Conservation (phyloP, 2,113 vertebrate species). For the Cynoglossus semilaevis region DNA sequence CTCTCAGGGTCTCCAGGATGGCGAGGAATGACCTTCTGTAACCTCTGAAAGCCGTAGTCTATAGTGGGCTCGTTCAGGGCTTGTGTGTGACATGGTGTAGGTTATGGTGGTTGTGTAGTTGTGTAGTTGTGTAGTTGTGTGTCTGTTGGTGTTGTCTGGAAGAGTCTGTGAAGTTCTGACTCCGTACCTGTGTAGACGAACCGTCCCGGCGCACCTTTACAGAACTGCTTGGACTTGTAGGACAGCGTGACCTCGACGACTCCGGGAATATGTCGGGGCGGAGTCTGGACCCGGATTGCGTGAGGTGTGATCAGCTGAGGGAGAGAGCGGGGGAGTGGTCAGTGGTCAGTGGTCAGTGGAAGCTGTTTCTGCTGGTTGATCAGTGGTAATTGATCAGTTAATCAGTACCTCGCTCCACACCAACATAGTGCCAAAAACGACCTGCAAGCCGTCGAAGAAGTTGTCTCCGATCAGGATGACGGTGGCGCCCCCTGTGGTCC, state of each 20-base stretch:
- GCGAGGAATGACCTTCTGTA: constrained; percentile 71
- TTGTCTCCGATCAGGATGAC: constrained; percentile 69
- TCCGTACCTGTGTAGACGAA: constrained; percentile 65
- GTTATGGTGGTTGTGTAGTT: background rate
- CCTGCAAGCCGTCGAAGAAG: constrained; percentile 69
- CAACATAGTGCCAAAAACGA: constrained; percentile 66
- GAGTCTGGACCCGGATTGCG: constrained; percentile 68
- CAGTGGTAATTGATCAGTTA: background rate
- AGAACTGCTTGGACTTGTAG: constrained; percentile 72
- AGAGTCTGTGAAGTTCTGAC: no score
- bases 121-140: no score
- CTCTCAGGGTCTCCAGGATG: constrained; percentile 67
- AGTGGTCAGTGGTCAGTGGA: background rate
- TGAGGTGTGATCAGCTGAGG: constrained; percentile 68
- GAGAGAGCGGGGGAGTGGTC: background rate
- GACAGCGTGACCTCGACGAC: constrained; percentile 70
- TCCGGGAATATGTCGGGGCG: constrained; percentile 66
- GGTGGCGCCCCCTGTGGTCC: constrained; percentile 66
- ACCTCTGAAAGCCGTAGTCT: constrained; percentile 71
- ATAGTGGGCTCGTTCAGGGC: constrained; percentile 70
- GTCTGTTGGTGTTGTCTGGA: no score
- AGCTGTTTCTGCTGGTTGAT: background rate
- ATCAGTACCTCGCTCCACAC: constrained; percentile 67
- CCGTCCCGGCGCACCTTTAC: constrained; percentile 65
- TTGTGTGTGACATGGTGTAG: constrained; percentile 3